Percentiles rank a stretch among this genome's conserved stretches.
phyloP scores from a whole-genome alignment of 2,113 vertebrate genomes.

The Epinephelus cyanopodus region DNA sequence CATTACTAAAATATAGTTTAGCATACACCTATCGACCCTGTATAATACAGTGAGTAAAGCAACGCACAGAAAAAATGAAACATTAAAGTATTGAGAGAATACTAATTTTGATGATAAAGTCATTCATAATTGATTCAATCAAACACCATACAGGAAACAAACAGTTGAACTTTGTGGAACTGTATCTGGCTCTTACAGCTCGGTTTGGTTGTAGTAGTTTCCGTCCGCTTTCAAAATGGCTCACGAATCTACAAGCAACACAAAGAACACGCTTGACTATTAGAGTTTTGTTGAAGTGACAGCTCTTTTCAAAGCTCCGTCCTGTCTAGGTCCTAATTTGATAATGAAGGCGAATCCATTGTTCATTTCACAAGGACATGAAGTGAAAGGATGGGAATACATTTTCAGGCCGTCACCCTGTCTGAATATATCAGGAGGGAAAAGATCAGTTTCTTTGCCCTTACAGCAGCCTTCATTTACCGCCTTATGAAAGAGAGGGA shows the following conservation, averaged over 20 bases:
- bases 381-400: not conserved
- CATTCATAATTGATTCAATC: not conserved
- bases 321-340: not conserved
- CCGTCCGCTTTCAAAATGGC: not conserved
- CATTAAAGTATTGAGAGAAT: not conserved
- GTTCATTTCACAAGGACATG: not conserved
- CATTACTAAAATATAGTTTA: not conserved
- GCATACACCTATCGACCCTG: no score
- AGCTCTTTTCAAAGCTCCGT: not conserved
- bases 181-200: not conserved
- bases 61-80: not conserved
- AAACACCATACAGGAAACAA: not conserved
- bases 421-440: not conserved
- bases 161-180: not conserved
- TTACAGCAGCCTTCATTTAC: constrained; percentile 1
- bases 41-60: not conserved
- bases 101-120: not conserved
- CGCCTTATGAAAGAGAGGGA: not conserved
- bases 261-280: not conserved
- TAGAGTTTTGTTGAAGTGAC: not conserved
- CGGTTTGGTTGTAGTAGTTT: not conserved
- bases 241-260: not conserved
- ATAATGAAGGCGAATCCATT: constrained; percentile 1
- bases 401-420: not conserved
- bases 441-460: not conserved